Percentiles rank a stretch among this genome's conserved stretches.
Conservation (phyloP, 1,140 invertebrate genomes). For the Onthophagus taurus region DNA sequence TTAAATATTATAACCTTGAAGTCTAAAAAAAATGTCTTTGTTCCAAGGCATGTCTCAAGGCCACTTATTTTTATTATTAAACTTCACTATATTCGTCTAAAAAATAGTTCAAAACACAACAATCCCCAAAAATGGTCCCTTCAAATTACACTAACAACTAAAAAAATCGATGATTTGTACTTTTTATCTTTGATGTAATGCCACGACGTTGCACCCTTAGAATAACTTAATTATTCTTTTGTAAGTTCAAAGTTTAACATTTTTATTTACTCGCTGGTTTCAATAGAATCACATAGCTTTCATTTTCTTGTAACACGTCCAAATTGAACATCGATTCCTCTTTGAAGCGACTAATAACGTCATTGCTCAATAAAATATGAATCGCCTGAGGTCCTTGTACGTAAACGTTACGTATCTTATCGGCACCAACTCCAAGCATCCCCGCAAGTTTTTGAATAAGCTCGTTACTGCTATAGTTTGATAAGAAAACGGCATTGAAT, state of each 20-base stretch:
- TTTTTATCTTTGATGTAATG: too few relatives aligned
- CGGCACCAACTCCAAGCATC: conserved; percentile 45
- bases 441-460: conserved; percentile 56
- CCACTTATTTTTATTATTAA: too few relatives aligned
- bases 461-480: conserved; percentile 53
- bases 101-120: too few relatives aligned
- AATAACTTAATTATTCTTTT: neutral
- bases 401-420: conserved; percentile 51
- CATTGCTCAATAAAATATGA: conserved; percentile 64
- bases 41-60: too few relatives aligned
- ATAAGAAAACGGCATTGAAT: conserved; percentile 74
- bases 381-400: conserved; percentile 66
- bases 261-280: conserved; percentile 19
- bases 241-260: too few relatives aligned
- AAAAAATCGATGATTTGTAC: too few relatives aligned
- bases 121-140: too few relatives aligned
- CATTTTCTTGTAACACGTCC: conserved; percentile 44
- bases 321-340: conserved; percentile 55
- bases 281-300: conserved; percentile 26
- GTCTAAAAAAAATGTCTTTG: too few relatives aligned
- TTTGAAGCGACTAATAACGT: conserved; percentile 56
- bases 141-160: too few relatives aligned
- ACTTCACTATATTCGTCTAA: too few relatives aligned
- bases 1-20: too few relatives aligned
- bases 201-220: too few relatives aligned